Evolutionary conservation across 1,140 invertebrate genomes (phyloP), one percentile per base, ranked within the genome.

Genomic region (Maconellicoccus hirsutus): DNA sequence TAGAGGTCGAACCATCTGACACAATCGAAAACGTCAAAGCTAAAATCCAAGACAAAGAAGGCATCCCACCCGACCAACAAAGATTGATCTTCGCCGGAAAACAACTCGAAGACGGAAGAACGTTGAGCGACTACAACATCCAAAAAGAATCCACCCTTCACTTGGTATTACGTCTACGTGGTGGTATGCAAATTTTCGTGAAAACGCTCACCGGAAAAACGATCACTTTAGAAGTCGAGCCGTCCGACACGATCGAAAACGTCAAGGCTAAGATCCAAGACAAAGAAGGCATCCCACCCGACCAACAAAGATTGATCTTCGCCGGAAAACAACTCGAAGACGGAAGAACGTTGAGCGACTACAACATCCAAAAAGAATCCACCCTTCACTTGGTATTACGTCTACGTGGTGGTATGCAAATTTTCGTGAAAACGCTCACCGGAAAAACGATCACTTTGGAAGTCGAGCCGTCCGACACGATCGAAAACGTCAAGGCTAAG

Each of bases 21-120:
- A 94, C 93, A 25, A 95, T 96, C 78, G 91, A 95, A 81, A 93
- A 95, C 89, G 92, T 96, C 0, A 95, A 95, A 80, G 88, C 92
- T 19, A 94, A 95, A 79, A 94, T 96, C 78, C 92, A 95, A 80
- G 87, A 95, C 75, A 93, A 90, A 80, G 89, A 91, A 82, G 92
- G 86, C 80, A 88, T 87, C 74, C 87, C 87, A 2, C 86, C 87
- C 78, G 86, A 88, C 76, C 86, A 89, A 76, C 87, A 89, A 76
- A 79, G 87, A 73, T 80, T 89, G 72, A 88, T 89, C 73, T 90
- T 90, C 77, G 86, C 87, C 39, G 89, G 59, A 1, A 66, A 71
- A 38, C 72, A 73, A 69, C 27, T 73, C n/a, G 72, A 73, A 71
- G 72, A 73, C 25, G 72, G 72, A 19, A 87, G 73, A 1, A 72